Conservation (phyloP, 2,888 invertebrate genomes). For the Yponomeuta cagnagella region DNA sequence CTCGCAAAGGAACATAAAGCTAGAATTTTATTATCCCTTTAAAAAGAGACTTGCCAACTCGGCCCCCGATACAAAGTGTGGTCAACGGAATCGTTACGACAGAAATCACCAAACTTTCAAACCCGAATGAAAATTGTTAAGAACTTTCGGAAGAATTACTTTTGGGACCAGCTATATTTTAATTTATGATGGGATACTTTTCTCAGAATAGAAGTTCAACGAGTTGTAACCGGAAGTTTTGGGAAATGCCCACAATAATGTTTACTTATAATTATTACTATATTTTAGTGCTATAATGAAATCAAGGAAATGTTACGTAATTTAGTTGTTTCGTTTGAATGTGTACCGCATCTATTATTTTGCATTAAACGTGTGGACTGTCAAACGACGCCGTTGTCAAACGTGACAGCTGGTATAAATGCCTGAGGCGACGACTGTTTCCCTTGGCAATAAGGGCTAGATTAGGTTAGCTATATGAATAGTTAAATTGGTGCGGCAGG, state of each 20-base stretch:
- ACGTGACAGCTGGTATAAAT: not conserved
- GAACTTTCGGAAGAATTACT: conserved; percentile 42
- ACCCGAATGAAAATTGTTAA: conserved; percentile 40
- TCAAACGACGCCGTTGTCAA: not conserved
- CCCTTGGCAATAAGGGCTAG: conserved; percentile 15
- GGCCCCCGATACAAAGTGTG: conserved; percentile 26
- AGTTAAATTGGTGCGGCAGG: not conserved
- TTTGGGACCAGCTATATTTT: conserved; percentile 42
- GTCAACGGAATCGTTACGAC: conserved; percentile 30
- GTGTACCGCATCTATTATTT: not conserved
- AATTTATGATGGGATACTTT: conserved; percentile 36
- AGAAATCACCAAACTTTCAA: conserved; percentile 47
- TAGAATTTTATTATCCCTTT: conserved; percentile 28
- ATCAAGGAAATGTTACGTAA: not conserved
- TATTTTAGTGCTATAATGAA: not conserved
- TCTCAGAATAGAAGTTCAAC: not conserved
- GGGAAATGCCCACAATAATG: not conserved
- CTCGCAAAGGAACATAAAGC: conserved; percentile 27
- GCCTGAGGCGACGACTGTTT: not conserved
- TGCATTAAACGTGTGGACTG: not conserved
- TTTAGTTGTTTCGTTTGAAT: not conserved
- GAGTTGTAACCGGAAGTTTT: not conserved
- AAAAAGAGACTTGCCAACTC: conserved; percentile 14
- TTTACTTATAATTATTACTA: not conserved
- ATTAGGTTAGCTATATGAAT: not conserved